Evolutionary conservation across 2,888 invertebrate genomes (phyloP).

Genomic region (Trichogramma dendrolimi): DNA sequence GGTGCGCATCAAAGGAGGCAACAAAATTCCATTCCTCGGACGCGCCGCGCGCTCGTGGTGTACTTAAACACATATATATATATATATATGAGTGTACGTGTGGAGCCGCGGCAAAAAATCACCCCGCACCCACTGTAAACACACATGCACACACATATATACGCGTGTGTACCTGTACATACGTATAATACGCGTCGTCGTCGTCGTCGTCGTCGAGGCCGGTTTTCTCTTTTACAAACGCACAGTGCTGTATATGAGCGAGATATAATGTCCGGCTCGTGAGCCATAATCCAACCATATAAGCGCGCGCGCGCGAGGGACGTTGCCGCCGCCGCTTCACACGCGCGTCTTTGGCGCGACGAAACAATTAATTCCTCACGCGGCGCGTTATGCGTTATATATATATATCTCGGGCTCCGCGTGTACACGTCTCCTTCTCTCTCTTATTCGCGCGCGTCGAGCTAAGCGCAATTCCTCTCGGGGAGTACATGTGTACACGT

Average conservation of each 20-base stretch:
- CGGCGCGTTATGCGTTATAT: slow-evolving; percentile 27
- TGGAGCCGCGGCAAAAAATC: slow-evolving; percentile 14
- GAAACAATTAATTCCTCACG: slow-evolving; percentile 31
- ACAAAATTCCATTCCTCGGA: slow-evolving; percentile 22
- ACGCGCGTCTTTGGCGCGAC: slow-evolving; percentile 25
- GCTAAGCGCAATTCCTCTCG: no score
- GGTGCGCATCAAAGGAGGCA: slow-evolving; percentile 18
- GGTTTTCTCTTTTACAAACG: neutral
- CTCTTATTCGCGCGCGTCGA: slow-evolving; percentile 20
- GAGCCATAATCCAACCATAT: neutral
- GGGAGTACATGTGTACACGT: no score
- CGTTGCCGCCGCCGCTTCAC: slow-evolving; percentile 15
- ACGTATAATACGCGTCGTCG: slow-evolving; percentile 6
- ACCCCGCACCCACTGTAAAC: neutral
- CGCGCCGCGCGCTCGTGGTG: no score
- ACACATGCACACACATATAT: slow-evolving; percentile 10
- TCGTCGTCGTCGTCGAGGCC: neutral
- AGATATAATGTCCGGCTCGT: neutral
- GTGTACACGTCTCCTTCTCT: slow-evolving; percentile 1
- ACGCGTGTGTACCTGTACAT: slow-evolving; percentile 8
- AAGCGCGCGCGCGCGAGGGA: neutral
- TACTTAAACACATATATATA: no score
- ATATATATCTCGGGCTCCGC: slow-evolving; percentile 28
- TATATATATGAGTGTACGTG: no score
- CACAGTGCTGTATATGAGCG: neutral